A percentile compares a stretch with the other conserved stretches of the same genome.
Evolutionary conservation across 30 jellyfish, hydroid and myxozoan species (phyloP).

Genomic region (Aurelia aurita): DNA sequence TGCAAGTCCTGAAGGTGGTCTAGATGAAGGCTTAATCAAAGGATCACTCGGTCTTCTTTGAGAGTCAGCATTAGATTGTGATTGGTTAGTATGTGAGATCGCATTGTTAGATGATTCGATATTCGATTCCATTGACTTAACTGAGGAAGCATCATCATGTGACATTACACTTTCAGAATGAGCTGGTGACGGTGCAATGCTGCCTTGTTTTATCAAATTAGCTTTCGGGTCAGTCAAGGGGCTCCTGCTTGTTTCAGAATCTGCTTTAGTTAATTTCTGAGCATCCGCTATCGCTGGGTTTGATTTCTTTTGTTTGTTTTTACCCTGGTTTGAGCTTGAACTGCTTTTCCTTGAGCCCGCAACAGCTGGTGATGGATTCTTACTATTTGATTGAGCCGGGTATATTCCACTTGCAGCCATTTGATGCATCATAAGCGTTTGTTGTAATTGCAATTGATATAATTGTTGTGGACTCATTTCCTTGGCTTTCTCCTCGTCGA

Average conservation of each 20-base stretch:
- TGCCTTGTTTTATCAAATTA: neutral
- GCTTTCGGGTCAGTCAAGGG: too few relatives aligned
- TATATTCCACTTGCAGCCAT: conserved; percentile 70
- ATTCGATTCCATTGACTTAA: too few relatives aligned
- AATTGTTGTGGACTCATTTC: conserved; percentile 74
- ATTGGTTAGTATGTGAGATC: too few relatives aligned
- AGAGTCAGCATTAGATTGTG: too few relatives aligned
- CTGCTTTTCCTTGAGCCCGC: conserved; percentile 52
- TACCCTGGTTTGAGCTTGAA: conserved; percentile 37
- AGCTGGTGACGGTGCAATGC: neutral
- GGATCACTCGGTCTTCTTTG: too few relatives aligned
- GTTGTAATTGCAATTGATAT: conserved; percentile 72
- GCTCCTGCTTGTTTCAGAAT: neutral
- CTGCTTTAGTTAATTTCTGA: neutral
- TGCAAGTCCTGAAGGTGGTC: too few relatives aligned
- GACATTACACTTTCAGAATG: neutral
- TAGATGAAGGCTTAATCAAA: too few relatives aligned
- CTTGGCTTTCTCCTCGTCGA: conserved; percentile 70
- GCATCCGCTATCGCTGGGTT: conserved; percentile 24
- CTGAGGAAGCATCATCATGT: too few relatives aligned
- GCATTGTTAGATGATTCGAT: too few relatives aligned
- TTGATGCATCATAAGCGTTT: conserved; percentile 64
- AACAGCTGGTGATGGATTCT: conserved; percentile 52
- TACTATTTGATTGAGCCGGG: conserved; percentile 30
- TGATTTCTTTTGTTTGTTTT: conserved; percentile 10